A percentile compares a stretch with the other conserved stretches of the same genome.
phyloP scores from a whole-genome alignment of 2,797 vertebrate genomes.

The Brachymystax lenok region DNA sequence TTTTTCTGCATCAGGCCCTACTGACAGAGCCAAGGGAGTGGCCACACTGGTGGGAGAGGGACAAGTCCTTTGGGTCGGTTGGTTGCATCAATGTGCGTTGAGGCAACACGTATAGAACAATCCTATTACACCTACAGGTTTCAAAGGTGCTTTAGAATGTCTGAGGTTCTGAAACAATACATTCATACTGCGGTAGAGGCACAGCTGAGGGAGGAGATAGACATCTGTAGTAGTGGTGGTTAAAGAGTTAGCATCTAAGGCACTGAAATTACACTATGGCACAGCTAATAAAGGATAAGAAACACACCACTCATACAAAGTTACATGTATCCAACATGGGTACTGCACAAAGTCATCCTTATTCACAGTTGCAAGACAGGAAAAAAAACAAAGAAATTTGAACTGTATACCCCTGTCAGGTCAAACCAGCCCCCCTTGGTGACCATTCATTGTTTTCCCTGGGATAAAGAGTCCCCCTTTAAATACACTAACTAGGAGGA shows the following conservation, averaged over 20 bases:
- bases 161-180: slow-evolving; percentile 78
- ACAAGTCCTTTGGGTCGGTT: slow-evolving; percentile 68
- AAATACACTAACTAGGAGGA: slow-evolving; percentile 39
- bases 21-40: slow-evolving; percentile 18
- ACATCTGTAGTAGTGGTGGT: slow-evolving; percentile 71
- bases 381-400: slow-evolving; percentile 39
- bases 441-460: slow-evolving; percentile 27
- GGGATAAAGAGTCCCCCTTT: slow-evolving; percentile 19
- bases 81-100: slow-evolving; percentile 59
- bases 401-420: slow-evolving; percentile 52
- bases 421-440: slow-evolving; percentile 31
- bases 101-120: slow-evolving; percentile 55
- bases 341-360: slow-evolving; percentile 65
- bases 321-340: slow-evolving; percentile 51
- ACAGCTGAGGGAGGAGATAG: slow-evolving; percentile 71
- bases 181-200: slow-evolving; percentile 80
- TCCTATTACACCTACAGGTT: slow-evolving; percentile 42
- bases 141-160: slow-evolving; percentile 69
- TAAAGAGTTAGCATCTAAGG: slow-evolving; percentile 77
- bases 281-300: slow-evolving; percentile 59
- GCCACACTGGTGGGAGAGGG: slow-evolving; percentile 46
- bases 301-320: slow-evolving; percentile 39
- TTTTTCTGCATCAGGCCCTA: slow-evolving; percentile 7
- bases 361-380: slow-evolving; percentile 70
- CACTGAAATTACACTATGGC: slow-evolving; percentile 73